Evolutionary conservation across 2,113 vertebrate species (phyloP).

Genomic region (Chroicocephalus ridibundus): DNA sequence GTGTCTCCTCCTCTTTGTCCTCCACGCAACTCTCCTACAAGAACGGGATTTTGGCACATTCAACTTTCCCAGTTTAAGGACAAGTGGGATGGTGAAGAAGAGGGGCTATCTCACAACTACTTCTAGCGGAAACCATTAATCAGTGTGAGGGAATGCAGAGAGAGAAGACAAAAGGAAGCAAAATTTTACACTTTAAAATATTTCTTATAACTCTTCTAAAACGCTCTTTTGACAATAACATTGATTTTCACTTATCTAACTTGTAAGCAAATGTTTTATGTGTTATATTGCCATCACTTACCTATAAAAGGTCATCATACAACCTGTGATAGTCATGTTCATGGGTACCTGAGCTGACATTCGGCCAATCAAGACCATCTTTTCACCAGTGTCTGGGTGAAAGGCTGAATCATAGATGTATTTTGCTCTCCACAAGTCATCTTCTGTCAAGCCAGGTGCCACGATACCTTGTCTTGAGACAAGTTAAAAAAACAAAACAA

Average conservation of each 20-base stretch:
- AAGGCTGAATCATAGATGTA: constrained; percentile 97
- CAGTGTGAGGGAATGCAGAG: background rate
- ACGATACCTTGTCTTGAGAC: constrained; percentile 83
- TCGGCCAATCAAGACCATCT: constrained; percentile 96
- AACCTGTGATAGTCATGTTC: constrained; percentile 99
- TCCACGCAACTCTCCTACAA: background rate
- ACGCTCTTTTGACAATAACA: background rate
- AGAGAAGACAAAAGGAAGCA: background rate
- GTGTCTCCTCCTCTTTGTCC: background rate
- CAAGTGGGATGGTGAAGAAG: background rate
- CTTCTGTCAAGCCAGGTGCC: constrained; percentile 89
- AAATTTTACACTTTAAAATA: background rate
- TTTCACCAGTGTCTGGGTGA: constrained; percentile 96
- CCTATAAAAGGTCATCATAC: constrained; percentile 99
- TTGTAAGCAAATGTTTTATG: background rate
- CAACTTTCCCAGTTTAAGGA: background rate
- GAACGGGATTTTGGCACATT: background rate
- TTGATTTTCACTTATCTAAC: background rate
- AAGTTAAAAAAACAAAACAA: background rate
- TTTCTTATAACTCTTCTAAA: background rate
- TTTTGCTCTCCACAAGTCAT: constrained; percentile 95
- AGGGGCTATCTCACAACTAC: background rate
- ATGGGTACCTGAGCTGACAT: constrained; percentile 99
- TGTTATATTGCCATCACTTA: constrained; percentile 51
- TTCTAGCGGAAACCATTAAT: background rate